Conservation (phyloP, 2,113 vertebrate species). For the Oryzias woworae region DNA sequence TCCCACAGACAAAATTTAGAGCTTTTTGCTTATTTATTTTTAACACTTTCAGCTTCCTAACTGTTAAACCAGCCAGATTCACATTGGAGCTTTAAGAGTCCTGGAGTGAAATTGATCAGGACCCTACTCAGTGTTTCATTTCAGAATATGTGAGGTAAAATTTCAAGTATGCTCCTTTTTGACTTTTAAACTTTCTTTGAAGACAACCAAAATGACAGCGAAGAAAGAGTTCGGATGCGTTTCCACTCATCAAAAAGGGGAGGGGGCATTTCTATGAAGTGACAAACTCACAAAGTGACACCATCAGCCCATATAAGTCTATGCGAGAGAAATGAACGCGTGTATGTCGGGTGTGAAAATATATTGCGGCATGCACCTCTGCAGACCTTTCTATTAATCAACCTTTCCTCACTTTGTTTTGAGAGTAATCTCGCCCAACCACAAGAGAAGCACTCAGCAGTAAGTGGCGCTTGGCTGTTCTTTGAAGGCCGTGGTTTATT, state of each 20-base stretch:
- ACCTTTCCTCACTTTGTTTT: constrained; percentile 81
- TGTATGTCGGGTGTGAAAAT: constrained; percentile 75
- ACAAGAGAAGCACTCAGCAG: constrained; percentile 75
- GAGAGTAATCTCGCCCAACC: constrained; percentile 79
- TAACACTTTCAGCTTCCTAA: constrained; percentile 14
- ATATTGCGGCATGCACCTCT: constrained; percentile 71
- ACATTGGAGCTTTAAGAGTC: too few species aligned
- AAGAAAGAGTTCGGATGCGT: constrained; percentile 62
- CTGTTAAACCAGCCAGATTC: not conserved
- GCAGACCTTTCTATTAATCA: constrained; percentile 80
- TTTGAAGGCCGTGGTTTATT: constrained; percentile 78
- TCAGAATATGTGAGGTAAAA: too few species aligned
- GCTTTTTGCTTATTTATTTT: constrained; percentile 1
- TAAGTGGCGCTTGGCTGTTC: constrained; percentile 75
- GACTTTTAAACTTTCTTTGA: too few species aligned
- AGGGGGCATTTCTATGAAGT: constrained; percentile 66
- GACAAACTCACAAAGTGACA: constrained; percentile 71
- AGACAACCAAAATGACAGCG: too few species aligned
- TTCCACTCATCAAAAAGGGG: constrained; percentile 57
- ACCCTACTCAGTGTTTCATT: too few species aligned
- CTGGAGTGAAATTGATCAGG: too few species aligned
- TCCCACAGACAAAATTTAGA: constrained; percentile 8
- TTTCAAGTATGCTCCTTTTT: too few species aligned
- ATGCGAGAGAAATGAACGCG: constrained; percentile 67
- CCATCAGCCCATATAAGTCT: constrained; percentile 72